A percentile compares a stretch with the other conserved stretches of the same genome.
These are phyloP conservation scores for Leptinotarsa texana DNA, from an alignment of 1,140 invertebrate species.

Conservation along the genomic window DNA sequence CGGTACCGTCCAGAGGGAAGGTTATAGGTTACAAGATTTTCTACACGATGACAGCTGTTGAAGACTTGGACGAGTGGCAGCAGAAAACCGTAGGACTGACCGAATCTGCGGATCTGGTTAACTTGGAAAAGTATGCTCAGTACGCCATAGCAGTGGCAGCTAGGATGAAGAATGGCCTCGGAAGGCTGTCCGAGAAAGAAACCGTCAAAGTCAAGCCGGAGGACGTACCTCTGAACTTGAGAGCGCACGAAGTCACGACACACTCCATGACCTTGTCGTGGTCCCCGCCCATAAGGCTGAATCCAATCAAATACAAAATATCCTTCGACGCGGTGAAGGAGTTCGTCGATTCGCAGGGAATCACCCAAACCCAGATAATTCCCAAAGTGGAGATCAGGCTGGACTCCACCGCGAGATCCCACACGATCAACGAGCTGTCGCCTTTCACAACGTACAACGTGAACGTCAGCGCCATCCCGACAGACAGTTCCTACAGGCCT, in stretches of 20 bases:
- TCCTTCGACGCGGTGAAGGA: conserved; percentile 92
- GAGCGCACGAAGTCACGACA: conserved; percentile 84
- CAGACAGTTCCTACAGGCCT: conserved; percentile 81
- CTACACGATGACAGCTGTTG: conserved; percentile 89
- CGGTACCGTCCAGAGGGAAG: conserved; percentile 82
- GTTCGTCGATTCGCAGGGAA: conserved; percentile 91
- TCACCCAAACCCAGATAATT: conserved; percentile 86
- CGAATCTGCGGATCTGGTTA: conserved; percentile 86
- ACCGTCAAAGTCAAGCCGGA: conserved; percentile 88
- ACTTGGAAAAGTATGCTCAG: conserved; percentile 86
- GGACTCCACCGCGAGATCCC: conserved; percentile 68
- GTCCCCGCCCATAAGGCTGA: conserved; percentile 88
- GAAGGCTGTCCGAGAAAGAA: conserved; percentile 75
- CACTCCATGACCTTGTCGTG: conserved; percentile 91
- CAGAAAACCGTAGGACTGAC: conserved; percentile 83
- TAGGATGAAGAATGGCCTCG: conserved; percentile 72
- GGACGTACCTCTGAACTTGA: conserved; percentile 85
- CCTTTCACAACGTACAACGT: conserved; percentile 95
- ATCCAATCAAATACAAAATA: conserved; percentile 88
- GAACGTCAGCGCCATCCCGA: conserved; percentile 88
- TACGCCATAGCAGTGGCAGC: conserved; percentile 93
- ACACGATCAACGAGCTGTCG: conserved; percentile 84
- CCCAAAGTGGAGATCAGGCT: conserved; percentile 72
- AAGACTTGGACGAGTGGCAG: conserved; percentile 90
- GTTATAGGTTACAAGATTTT: conserved; percentile 92